These are phyloP conservation scores for Rhagologus leucostigma DNA, from an alignment of 2,113 vertebrate genomes.

Conservation along the genomic window DNA sequence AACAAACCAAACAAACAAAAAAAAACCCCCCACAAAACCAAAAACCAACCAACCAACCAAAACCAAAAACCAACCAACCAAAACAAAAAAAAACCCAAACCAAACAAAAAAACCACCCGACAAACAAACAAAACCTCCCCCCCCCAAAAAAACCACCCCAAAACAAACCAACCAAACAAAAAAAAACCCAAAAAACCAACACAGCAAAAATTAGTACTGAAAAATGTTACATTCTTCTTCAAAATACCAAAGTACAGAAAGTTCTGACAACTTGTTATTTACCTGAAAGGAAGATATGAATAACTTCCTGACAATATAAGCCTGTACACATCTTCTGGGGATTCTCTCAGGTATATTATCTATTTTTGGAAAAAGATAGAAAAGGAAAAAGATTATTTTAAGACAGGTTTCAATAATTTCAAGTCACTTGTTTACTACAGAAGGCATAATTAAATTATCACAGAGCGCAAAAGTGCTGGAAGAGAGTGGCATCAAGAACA, in stretches of 20 bases:
- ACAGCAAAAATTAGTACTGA: too few relatives aligned
- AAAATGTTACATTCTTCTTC: background rate
- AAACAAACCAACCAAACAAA: background rate
- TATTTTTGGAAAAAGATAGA: constrained; percentile 60
- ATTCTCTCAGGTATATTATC: constrained; percentile 91
- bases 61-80: too few relatives aligned
- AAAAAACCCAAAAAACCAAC: background rate
- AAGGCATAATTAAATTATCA: background rate
- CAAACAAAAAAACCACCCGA: background rate
- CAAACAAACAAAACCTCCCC: background rate
- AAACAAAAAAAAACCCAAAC: background rate
- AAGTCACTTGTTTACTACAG: background rate
- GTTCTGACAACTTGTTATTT: constrained; percentile 29
- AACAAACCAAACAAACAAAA: background rate
- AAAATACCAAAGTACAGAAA: background rate
- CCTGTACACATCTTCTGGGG: constrained; percentile 86
- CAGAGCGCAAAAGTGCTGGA: background rate
- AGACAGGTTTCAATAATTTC: background rate
- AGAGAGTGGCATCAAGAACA: background rate
- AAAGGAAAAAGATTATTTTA: background rate
- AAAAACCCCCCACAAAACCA: too few relatives aligned
- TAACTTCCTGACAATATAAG: constrained; percentile 80
- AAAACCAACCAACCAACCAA: background rate
- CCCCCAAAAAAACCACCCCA: background rate
- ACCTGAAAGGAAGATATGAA: constrained; percentile 93